These are phyloP conservation scores for Panzeria rudis DNA, from an alignment of 2,888 invertebrate genomes.

Conservation along the genomic window DNA sequence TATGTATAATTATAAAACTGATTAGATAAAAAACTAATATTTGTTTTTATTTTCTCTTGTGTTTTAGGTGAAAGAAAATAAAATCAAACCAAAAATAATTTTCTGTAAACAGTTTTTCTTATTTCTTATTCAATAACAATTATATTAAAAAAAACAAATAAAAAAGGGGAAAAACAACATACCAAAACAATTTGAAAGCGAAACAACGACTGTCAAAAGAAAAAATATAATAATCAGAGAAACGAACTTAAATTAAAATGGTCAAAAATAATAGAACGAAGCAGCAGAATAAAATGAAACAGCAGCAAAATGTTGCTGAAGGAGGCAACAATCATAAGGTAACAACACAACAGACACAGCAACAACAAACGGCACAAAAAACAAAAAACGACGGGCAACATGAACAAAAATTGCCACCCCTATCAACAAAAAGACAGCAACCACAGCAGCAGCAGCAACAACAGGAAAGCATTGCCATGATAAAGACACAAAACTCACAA, in stretches of 20 bases:
- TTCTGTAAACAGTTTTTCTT: conserved; percentile 13
- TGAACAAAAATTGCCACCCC: conserved; percentile 7
- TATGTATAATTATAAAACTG: conserved; percentile 34
- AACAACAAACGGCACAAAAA: conserved; percentile 42
- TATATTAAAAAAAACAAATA: background rate
- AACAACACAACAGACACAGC: conserved; percentile 24
- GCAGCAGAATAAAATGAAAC: conserved; percentile 48
- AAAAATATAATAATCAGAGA: background rate
- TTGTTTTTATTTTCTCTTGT: conserved; percentile 5
- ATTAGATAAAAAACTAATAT: conserved; percentile 55
- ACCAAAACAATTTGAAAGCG: conserved; percentile 22
- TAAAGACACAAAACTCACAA: conserved; percentile 18
- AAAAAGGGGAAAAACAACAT: background rate
- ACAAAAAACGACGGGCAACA: conserved; percentile 3
- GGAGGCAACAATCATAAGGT: conserved; percentile 21
- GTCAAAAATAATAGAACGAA: conserved; percentile 54
- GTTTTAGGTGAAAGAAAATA: conserved; percentile 47
- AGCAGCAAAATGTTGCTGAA: conserved; percentile 31
- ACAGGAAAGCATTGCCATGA: background rate
- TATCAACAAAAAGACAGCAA: conserved; percentile 22
- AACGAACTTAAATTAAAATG: conserved; percentile 37
- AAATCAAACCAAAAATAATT: conserved; percentile 15
- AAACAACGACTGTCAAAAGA: background rate
- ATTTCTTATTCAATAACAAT: conserved; percentile 17
- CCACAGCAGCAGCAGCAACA: conserved; percentile 42